A percentile compares a stretch with the other conserved stretches of the same genome.
Conservation (phyloP, 2,888 invertebrate species). For the Tenodera sinensis region DNA sequence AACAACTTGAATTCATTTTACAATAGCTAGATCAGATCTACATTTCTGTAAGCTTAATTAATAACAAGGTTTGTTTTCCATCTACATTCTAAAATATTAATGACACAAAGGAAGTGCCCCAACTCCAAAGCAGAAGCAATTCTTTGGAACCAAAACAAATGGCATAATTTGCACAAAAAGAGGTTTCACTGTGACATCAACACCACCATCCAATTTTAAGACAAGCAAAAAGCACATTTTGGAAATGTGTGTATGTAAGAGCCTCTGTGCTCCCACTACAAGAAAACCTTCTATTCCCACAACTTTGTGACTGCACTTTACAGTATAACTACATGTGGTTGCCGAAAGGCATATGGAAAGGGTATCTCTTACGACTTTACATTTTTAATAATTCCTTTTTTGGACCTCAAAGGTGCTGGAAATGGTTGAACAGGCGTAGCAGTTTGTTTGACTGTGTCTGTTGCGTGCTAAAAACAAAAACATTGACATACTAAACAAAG, state of each 20-base stretch:
- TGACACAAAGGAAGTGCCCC: no score
- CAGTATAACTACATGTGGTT: neutral
- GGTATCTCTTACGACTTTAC: constrained; percentile 7
- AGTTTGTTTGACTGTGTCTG: constrained; percentile 9
- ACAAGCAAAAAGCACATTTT: neutral
- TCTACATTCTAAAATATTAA: no score
- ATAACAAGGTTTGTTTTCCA: no score
- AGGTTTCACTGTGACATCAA: neutral
- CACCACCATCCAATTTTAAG: no score
- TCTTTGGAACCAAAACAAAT: neutral
- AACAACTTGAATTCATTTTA: no score
- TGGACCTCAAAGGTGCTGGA: constrained; percentile 11
- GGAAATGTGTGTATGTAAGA: neutral
- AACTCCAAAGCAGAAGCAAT: no score
- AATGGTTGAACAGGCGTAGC: constrained; percentile 7
- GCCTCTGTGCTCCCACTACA: neutral
- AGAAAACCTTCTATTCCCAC: no score
- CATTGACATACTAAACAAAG: neutral
- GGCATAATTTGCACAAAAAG: neutral
- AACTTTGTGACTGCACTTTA: neutral
- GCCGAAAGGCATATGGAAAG: neutral
- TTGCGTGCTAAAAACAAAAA: constrained; percentile 12
- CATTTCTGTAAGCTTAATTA: no score
- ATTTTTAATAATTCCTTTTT: constrained; percentile 18
- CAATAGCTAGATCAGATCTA: no score